Conservation (phyloP, 2,113 vertebrate species). For the Typhlomys cinereus region DNA sequence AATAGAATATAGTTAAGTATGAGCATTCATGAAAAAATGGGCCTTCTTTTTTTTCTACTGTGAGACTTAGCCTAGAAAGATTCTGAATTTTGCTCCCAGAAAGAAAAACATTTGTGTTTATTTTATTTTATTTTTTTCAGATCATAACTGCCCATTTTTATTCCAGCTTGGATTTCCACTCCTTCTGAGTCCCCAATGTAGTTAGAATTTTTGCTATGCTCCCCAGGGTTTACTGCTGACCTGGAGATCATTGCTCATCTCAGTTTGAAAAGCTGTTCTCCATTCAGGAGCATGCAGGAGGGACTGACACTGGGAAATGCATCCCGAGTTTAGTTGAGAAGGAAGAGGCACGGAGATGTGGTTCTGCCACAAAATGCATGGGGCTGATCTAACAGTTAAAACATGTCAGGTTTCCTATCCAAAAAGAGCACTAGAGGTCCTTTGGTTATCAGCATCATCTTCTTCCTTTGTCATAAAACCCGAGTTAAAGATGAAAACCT, state of each 20-base stretch:
- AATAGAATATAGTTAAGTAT: not conserved
- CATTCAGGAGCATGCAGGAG: not conserved
- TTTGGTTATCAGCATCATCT: not conserved
- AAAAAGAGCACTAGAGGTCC: not conserved
- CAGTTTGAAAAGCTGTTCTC: not conserved
- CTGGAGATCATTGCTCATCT: not conserved
- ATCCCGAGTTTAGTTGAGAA: not conserved
- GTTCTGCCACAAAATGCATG: not conserved
- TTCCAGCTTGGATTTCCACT: not conserved
- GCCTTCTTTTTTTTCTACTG: not conserved
- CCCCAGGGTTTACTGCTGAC: not conserved
- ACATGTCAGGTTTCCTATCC: not conserved
- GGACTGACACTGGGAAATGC: not conserved
- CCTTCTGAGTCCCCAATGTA: not conserved
- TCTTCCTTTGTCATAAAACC: not conserved
- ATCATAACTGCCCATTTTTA: not conserved
- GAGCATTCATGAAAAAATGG: not conserved
- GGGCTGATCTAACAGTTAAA: not conserved
- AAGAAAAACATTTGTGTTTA: no score
- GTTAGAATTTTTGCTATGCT: not conserved
- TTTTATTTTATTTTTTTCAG: no score
- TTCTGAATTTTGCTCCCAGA: not conserved
- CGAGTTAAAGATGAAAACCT: not conserved
- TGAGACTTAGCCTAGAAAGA: not conserved
- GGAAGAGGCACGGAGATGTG: not conserved